Evolutionary conservation across 2,797 vertebrate species (phyloP), one percentile per base, ranked within the genome.

Genomic region (Borostomias antarcticus): DNA sequence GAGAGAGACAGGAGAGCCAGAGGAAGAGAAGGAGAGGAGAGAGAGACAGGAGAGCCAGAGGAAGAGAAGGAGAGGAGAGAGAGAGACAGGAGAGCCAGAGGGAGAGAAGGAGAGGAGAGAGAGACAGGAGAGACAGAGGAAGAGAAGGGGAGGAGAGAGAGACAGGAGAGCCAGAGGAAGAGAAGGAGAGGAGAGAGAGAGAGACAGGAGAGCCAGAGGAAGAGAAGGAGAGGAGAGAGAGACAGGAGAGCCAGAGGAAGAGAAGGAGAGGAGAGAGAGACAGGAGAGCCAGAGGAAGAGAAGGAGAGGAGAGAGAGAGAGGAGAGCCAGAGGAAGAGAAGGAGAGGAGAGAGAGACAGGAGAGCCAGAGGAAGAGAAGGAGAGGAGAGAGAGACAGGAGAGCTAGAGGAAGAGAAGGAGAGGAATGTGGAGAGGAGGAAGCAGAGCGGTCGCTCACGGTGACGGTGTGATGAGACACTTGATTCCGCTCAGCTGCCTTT

Each of bases 401-500:
- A 40, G 35, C 1, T 35, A 25, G 15, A 21, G 21, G 47, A 13
- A 15, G n/a, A n/a, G 5, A 21, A 5, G 40, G 1, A 33, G 17
- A 48, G 45, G 25, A 5, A 23, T 48, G 25, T 30, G 30, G 26
- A 52, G 19, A 40, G 15, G 15, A 4, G 40, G 28, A 26, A 6
- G 37, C 28, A 30, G 2, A 61, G 45, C 30, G 21, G 13, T n/a
- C n/a, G n/a, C n/a, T n/a, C n/a, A 23, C 19, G 25, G 15, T 23
- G 26, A 19, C 66, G 64, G 71, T 10, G 8, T 29, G 54, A 80
- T 77, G 65, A 65, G 64, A 76, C 58, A 67, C 68, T 72, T 50
- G 23, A 26, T 73, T 75, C 58, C 21, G 32, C 69, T 66, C 23
- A 64, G 60, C 62, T 74, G 64, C 67, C 69, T 61, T 71, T 79